Base-by-base conservation (phyloP, 2,797 vertebrate genomes). In the Oreonectes daqikongensis region DNA sequence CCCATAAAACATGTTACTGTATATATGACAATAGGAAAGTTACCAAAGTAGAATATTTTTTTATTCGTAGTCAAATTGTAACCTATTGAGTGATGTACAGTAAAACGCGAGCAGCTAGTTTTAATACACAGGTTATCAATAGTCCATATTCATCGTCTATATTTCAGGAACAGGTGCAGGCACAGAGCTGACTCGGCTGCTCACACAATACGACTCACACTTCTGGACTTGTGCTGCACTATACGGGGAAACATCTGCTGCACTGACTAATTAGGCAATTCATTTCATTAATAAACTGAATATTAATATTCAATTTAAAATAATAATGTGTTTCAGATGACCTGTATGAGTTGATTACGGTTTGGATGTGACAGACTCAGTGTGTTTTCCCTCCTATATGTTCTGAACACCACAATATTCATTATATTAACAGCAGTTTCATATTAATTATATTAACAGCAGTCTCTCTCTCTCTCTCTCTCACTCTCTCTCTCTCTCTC, bases 271-370 rank as follows among this genome's bases (percentile, higher is more conserved):
- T 55, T 26, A 55, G 26, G 52, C 10, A 11, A 26, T 55, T 26
- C 22, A 26, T 55, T 24, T 24, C 11, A 24, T 55, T 24, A 20
- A 55, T 55, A 55, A 55, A 55, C 4, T 12, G 22, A 55, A 55
- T 26, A 55, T 55, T 55, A 55, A 55, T 24, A n/a, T 12, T 55
- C 20, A 24, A 55, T 55, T 55, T 1, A 55, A 61, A 72, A 61
- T 17, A 61, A 72, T 38, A 35, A 72, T 63, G 55, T 46, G 42
- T 26, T 30, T 72, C 12, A 63, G 53, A 55, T 64, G 7, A 57
- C 64, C 40, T 72, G 48, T 18, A 18, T 52, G n/a, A 3, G 48
- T 1, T 50, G 18, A 50, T 50, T 52, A 52, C 3, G 48, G n/a
- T 52, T 20, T 52, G 50, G n/a, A 22, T 52, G 50, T 9, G 50